Conservation (phyloP, 2,888 invertebrate species). For the Sympetrum striolatum region DNA sequence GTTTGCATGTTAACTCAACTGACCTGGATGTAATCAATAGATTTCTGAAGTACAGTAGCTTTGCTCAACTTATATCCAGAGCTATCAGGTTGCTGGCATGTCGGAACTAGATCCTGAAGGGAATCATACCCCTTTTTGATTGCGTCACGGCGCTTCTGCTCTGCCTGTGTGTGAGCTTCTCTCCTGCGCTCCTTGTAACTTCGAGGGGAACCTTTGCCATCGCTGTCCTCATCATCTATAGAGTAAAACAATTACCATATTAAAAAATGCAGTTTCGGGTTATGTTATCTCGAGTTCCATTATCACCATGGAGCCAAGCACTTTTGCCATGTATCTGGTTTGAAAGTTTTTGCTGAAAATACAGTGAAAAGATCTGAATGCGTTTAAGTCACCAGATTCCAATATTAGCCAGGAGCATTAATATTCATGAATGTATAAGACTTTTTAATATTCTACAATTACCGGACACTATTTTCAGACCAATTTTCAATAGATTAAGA, state of each 20-base stretch:
- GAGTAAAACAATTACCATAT: background rate
- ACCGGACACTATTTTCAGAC: too few species aligned
- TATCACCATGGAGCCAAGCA: too few species aligned
- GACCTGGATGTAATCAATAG: conserved; percentile 82
- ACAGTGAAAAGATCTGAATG: too few species aligned
- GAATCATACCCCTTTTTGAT: conserved; percentile 97
- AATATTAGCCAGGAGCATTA: too few species aligned
- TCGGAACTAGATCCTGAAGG: conserved; percentile 90
- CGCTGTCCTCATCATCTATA: conserved; percentile 68
- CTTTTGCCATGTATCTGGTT: too few species aligned
- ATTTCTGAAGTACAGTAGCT: conserved; percentile 93
- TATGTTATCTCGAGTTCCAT: background rate
- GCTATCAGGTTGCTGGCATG: conserved; percentile 86
- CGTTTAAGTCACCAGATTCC: too few species aligned
- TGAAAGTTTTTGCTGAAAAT: too few species aligned
- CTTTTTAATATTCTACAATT: too few species aligned
- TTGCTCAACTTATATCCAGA: conserved; percentile 95
- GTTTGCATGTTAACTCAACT: background rate
- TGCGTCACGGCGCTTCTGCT: conserved; percentile 95
- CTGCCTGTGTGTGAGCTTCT: conserved; percentile 95
- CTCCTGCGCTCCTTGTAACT: conserved; percentile 92
- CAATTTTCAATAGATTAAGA: too few species aligned
- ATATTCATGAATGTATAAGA: too few species aligned
- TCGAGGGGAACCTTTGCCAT: conserved; percentile 68
- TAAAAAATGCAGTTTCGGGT: background rate